Conservation (phyloP, 2,113 vertebrate genomes). For the Heterotis niloticus region DNA sequence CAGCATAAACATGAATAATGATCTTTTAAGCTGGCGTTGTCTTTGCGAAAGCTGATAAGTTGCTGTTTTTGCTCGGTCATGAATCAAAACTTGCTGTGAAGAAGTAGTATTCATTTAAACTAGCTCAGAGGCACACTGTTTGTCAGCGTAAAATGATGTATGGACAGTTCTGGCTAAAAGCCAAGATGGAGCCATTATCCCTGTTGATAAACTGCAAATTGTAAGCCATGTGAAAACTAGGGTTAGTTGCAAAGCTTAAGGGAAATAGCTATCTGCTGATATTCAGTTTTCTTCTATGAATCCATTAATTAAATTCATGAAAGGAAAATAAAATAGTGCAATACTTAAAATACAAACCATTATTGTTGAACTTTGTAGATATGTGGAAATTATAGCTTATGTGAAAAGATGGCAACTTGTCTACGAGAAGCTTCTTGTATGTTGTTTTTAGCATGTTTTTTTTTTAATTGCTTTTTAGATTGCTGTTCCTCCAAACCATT, state of each 20-base stretch:
- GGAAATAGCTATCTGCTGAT: conserved; percentile 35
- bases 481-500: conserved; percentile 16
- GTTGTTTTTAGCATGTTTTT: background rate
- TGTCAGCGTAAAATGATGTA: conserved; percentile 39
- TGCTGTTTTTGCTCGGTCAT: conserved; percentile 56
- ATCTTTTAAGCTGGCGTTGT: conserved; percentile 56
- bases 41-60: conserved; percentile 60
- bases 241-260: conserved; percentile 32
- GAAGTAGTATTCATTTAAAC: conserved; percentile 49
- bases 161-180: conserved; percentile 46
- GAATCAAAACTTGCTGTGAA: conserved; percentile 53
- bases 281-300: conserved; percentile 37
- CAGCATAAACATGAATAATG: conserved; percentile 59
- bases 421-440: background rate
- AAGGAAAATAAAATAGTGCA: conserved; percentile 4
- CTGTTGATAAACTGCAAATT: conserved; percentile 62
- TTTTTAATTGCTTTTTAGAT: conserved; percentile 35
- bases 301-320: conserved; percentile 18
- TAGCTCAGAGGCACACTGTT: conserved; percentile 38
- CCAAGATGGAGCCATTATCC: conserved; percentile 59
- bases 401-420: background rate
- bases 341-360: background rate
- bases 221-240: conserved; percentile 43
- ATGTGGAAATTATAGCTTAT: background rate
- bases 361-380: background rate